A percentile compares a stretch with the other conserved stretches of the same genome.
Conservation (phyloP, 2,888 invertebrate species). For the Lymantria dispar region DNA sequence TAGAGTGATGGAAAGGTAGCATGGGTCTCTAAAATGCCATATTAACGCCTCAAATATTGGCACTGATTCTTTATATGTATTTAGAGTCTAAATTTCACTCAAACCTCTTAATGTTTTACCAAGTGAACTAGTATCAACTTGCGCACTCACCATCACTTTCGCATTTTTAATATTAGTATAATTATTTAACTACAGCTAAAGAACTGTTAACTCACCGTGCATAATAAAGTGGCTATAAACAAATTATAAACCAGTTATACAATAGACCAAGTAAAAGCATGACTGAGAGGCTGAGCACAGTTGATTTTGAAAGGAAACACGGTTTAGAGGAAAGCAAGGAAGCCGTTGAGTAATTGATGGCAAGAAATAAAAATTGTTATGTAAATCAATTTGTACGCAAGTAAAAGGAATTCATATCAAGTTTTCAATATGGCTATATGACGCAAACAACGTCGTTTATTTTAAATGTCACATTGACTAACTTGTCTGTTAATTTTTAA, state of each 20-base stretch:
- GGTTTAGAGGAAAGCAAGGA: conserved; percentile 5
- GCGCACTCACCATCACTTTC: no score
- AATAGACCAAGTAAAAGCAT: conserved; percentile 34
- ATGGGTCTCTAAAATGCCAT: no score
- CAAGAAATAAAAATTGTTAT: conserved; percentile 1
- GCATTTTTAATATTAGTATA: no score
- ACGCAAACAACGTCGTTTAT: not conserved
- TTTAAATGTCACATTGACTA: not conserved
- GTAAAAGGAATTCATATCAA: conserved; percentile 4
- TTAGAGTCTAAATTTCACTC: no score
- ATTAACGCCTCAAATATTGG: no score
- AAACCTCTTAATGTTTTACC: no score
- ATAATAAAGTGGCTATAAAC: conserved; percentile 35
- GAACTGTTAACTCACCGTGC: conserved; percentile 37
- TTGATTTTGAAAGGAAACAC: conserved; percentile 3
- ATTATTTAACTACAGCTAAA: no score
- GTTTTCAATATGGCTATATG: not conserved
- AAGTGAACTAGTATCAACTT: no score
- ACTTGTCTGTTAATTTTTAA: no score
- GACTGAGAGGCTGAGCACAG: conserved; percentile 13
- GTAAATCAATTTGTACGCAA: not conserved
- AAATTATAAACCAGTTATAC: conserved; percentile 26
- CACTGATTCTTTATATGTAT: no score
- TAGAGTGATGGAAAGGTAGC: no score
- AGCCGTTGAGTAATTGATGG: conserved; percentile 4